Evolutionary conservation across 2,113 vertebrate genomes (phyloP).

Genomic region (Toxotes jaculatrix): DNA sequence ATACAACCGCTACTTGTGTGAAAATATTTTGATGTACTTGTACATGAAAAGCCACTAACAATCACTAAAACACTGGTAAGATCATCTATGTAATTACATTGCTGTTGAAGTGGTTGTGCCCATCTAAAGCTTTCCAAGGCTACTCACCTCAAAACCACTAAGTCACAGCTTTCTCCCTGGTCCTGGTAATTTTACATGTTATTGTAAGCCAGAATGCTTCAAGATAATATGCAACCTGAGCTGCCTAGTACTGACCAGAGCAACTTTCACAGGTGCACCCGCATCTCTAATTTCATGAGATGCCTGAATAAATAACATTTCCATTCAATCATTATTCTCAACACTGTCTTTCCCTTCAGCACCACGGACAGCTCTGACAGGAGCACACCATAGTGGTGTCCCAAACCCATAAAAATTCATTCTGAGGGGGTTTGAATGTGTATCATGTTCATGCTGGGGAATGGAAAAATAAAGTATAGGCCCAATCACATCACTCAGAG

Average conservation of each 20-base stretch:
- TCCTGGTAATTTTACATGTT: too few relatives aligned
- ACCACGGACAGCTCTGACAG: neutral
- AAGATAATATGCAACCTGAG: neutral
- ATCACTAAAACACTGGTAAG: neutral
- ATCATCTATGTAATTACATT: neutral
- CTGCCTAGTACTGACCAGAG: neutral
- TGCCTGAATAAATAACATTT: neutral
- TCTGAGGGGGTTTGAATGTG: too few relatives aligned
- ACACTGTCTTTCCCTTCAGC: neutral
- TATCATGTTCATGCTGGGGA: too few relatives aligned
- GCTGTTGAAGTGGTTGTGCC: neutral
- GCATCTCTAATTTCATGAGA: neutral
- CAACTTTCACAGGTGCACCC: neutral
- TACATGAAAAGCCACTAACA: neutral
- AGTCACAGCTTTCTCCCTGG: neutral
- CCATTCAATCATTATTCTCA: too few relatives aligned
- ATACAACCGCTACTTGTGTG: neutral
- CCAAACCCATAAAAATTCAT: too few relatives aligned
- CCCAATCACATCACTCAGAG: too few relatives aligned
- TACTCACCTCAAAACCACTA: neutral
- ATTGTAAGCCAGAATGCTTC: neutral
- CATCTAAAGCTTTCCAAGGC: neutral
- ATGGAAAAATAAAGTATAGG: too few relatives aligned
- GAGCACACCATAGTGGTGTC: too few relatives aligned
- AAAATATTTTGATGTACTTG: neutral